Evolutionary conservation across 64 coral and sea anemone genomes (phyloP).

Genomic region (Stichodactyla mertensii): DNA sequence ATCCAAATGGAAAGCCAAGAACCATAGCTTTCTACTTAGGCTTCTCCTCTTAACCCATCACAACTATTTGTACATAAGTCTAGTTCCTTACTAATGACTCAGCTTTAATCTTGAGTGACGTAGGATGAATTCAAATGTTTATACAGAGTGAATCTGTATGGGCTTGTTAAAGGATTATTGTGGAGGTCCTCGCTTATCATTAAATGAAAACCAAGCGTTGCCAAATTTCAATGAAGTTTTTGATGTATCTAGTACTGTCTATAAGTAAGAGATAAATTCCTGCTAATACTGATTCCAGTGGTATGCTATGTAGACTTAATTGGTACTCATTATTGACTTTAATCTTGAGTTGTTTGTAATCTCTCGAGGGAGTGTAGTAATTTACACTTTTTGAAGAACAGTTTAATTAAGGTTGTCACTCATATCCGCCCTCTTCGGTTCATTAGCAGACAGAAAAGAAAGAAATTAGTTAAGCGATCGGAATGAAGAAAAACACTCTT

Average conservation of each 20-base stretch:
- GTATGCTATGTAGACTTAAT: background rate
- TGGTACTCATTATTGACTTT: background rate
- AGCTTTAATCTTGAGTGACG: background rate
- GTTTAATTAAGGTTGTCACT: background rate
- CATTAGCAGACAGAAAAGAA: background rate
- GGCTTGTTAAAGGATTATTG: background rate
- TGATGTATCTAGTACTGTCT: no score
- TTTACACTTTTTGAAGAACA: background rate
- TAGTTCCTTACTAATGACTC: background rate
- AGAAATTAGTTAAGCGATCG: background rate
- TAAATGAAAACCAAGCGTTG: no score
- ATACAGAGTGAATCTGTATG: background rate
- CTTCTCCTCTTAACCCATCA: background rate
- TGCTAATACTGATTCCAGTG: background rate
- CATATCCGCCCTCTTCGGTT: background rate
- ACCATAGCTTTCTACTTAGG: background rate
- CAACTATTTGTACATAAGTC: no score
- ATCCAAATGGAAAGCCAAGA: no score
- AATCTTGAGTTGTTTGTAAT: background rate
- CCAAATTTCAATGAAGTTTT: no score
- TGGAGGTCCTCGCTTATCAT: background rate
- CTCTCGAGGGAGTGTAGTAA: background rate
- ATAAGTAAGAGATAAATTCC: background rate
- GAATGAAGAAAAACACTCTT: background rate
- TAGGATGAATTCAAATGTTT: background rate